Conservation (phyloP, 2,888 invertebrate genomes). For the Mesoligia furuncula region DNA sequence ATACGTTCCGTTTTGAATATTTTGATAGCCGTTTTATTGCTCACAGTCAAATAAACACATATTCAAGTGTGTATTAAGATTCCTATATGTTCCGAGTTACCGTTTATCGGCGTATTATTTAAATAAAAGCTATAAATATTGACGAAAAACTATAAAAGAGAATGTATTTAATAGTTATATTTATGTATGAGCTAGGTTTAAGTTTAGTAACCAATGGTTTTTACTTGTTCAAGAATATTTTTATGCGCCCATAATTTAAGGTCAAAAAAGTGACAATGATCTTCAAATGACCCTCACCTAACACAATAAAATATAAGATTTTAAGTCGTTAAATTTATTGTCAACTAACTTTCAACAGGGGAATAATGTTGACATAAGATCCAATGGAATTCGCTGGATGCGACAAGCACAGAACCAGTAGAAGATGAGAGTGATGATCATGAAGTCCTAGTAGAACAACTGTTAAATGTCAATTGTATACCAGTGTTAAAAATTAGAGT, state of each 20-base stretch:
- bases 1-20: conserved; percentile 57
- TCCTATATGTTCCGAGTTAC: conserved; percentile 53
- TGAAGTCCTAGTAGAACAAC: not conserved
- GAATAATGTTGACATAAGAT: not conserved
- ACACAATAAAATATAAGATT: conserved; percentile 7
- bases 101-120: conserved; percentile 60
- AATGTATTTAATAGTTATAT: conserved; percentile 63
- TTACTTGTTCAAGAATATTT: conserved; percentile 40
- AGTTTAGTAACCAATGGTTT: conserved; percentile 36
- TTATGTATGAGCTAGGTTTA: conserved; percentile 64
- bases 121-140: conserved; percentile 66
- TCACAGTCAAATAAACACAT: conserved; percentile 65
- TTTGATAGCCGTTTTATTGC: conserved; percentile 59
- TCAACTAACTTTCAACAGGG: not conserved
- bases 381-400: not conserved
- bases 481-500: not conserved
- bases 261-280: conserved; percentile 27
- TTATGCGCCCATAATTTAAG: conserved; percentile 40
- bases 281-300: conserved; percentile 14
- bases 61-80: conserved; percentile 63
- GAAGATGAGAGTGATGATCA: not conserved
- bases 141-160: conserved; percentile 62
- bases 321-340: not conserved
- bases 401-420: not conserved
- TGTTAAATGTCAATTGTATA: not conserved